These are phyloP conservation scores for Callyntrura guangdongensis DNA, from an alignment of 2,888 invertebrate species.

Conservation along the genomic window DNA sequence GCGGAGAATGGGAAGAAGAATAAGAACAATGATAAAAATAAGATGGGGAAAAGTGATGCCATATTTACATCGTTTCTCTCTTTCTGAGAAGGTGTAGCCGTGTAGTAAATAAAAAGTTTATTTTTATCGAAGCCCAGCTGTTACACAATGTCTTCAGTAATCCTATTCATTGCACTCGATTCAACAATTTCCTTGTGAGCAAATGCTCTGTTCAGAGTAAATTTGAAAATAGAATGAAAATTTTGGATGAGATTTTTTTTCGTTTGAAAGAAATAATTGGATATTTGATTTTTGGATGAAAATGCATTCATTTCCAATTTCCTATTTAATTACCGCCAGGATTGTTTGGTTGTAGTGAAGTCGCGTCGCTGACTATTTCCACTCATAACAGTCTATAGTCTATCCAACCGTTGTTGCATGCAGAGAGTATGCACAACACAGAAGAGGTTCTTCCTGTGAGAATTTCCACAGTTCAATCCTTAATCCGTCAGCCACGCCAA, in stretches of 20 bases:
- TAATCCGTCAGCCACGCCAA: too few relatives aligned
- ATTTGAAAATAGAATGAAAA: not conserved
- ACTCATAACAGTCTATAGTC: too few relatives aligned
- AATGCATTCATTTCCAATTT: not conserved
- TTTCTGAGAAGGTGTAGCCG: too few relatives aligned
- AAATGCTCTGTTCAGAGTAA: slow-evolving; percentile 12
- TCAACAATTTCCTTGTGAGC: slow-evolving; percentile 21
- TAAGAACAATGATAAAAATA: slow-evolving; percentile 57
- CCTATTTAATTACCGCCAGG: not conserved
- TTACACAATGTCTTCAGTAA: slow-evolving; percentile 69
- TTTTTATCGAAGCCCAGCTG: slow-evolving; percentile 73
- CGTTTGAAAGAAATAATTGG: not conserved
- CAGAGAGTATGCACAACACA: too few relatives aligned
- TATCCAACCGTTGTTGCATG: too few relatives aligned
- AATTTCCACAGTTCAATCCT: too few relatives aligned
- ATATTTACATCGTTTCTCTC: slow-evolving; percentile 52
- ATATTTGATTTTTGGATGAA: slow-evolving; percentile 2
- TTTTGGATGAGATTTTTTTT: not conserved
- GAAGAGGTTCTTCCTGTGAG: too few relatives aligned
- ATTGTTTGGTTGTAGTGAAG: too few relatives aligned
- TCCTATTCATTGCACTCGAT: slow-evolving; percentile 38
- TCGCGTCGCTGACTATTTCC: too few relatives aligned
- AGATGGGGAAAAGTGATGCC: slow-evolving; percentile 42
- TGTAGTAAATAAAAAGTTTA: not conserved
- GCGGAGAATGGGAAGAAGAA: slow-evolving; percentile 37